phyloP scores from a whole-genome alignment of 2,113 vertebrate species.

The Thalassarche chlororhynchos region DNA sequence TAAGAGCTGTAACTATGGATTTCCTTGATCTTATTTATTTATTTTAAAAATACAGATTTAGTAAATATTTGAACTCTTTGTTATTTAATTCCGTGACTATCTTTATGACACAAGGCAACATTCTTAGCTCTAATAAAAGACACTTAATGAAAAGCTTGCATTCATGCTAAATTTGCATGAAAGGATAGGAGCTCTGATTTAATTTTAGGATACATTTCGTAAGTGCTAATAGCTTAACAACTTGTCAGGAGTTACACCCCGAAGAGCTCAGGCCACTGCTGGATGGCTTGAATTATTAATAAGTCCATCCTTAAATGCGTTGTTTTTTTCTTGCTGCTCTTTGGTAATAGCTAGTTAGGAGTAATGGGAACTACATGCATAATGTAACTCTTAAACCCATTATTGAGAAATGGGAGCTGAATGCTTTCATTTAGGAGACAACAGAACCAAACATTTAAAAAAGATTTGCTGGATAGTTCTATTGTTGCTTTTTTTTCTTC shows the following conservation, averaged over 20 bases:
- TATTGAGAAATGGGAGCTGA: not conserved
- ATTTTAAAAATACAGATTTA: not conserved
- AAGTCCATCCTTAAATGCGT: not conserved
- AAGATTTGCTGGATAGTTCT: not conserved
- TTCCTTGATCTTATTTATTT: not conserved
- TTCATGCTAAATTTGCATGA: not conserved
- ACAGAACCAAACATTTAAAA: not conserved
- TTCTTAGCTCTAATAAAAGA: not conserved
- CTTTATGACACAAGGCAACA: not conserved
- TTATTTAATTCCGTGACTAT: not conserved
- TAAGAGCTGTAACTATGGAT: not conserved
- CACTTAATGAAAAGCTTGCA: not conserved
- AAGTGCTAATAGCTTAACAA: not conserved
- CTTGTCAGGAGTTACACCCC: not conserved
- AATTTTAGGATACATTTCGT: not conserved
- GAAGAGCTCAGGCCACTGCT: not conserved
- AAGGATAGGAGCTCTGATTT: not conserved
- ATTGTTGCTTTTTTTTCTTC: not conserved
- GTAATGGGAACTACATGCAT: not conserved
- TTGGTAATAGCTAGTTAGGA: not conserved
- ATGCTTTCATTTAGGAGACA: not conserved
- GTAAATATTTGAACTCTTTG: not conserved
- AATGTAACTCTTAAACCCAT: not conserved
- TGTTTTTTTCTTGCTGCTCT: not conserved
- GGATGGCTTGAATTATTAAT: not conserved